These are phyloP conservation scores for Ptychodera flava DNA, from an alignment of 35 echinoderm and acorn worm genomes.

Conservation along the genomic window DNA sequence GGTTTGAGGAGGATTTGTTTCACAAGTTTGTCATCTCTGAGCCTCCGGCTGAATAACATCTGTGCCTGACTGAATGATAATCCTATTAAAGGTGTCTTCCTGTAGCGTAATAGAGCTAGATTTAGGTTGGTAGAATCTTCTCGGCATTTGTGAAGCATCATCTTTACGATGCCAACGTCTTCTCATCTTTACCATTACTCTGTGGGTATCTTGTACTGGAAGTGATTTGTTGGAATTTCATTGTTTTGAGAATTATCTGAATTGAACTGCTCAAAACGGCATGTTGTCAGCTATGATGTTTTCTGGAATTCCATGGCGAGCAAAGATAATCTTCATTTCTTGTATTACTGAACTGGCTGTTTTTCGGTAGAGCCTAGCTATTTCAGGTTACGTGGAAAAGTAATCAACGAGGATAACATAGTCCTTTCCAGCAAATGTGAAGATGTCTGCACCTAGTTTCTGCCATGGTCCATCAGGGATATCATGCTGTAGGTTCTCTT, in stretches of 20 bases:
- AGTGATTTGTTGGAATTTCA: slow-evolving; percentile 29
- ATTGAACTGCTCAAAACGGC: slow-evolving; percentile 25
- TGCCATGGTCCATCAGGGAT: background rate
- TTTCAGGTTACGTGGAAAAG: slow-evolving; percentile 15
- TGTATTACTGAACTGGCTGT: slow-evolving; percentile 30
- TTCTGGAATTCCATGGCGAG: slow-evolving; percentile 63
- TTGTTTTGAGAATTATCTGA: slow-evolving; percentile 18
- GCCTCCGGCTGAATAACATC: no score
- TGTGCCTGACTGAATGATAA: no score
- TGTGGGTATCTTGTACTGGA: slow-evolving; percentile 40
- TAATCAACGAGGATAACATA: slow-evolving; percentile 6
- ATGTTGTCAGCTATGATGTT: slow-evolving; percentile 64
- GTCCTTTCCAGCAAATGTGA: slow-evolving; percentile 6
- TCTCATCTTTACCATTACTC: slow-evolving; percentile 39
- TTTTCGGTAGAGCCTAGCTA: background rate
- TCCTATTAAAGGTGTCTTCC: no score
- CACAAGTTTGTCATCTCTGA: no score
- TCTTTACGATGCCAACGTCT: slow-evolving; percentile 8
- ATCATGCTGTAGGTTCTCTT: background rate
- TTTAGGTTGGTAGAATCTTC: background rate
- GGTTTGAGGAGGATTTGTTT: no score
- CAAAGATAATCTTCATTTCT: slow-evolving; percentile 35
- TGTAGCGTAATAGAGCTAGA: no score
- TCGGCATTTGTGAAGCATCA: background rate
- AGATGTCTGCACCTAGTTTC: slow-evolving; percentile 2